Conservation (phyloP, 2,113 vertebrate species). For the Corythornis vintsioides region DNA sequence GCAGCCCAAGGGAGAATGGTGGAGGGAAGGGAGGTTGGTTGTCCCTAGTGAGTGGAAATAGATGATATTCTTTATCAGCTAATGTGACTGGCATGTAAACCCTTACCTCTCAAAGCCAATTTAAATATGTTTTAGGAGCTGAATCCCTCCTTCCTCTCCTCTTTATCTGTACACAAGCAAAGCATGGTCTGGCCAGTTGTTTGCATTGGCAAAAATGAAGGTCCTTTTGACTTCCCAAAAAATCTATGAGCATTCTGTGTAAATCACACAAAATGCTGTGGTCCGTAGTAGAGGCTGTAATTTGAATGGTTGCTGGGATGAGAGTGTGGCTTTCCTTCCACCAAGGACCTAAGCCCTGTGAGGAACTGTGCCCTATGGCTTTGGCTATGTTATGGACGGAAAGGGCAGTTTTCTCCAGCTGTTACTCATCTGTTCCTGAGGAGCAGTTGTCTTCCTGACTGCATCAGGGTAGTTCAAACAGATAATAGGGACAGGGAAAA, state of each 20-base stretch:
- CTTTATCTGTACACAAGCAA: neutral
- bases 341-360: neutral
- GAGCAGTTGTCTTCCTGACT: neutral
- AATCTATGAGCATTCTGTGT: conserved; percentile 25
- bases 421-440: neutral
- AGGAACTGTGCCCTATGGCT: neutral
- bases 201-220: conserved; percentile 19
- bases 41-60: neutral
- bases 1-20: conserved; percentile 25
- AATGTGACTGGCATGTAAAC: neutral
- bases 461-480: neutral
- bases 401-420: neutral
- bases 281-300: neutral
- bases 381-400: neutral
- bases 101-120: neutral
- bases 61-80: conserved; percentile 20
- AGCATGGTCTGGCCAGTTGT: conserved; percentile 1
- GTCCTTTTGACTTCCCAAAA: neutral
- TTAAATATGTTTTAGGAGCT: neutral
- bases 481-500: neutral
- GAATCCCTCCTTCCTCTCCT: neutral
- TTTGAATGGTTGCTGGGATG: neutral
- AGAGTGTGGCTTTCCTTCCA: neutral
- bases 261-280: conserved; percentile 9
- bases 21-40: neutral